Evolutionary conservation across 2,113 vertebrate species (phyloP), one percentile per base, ranked within the genome.

Genomic region (Pseudorhombus dupliciocellatus): DNA sequence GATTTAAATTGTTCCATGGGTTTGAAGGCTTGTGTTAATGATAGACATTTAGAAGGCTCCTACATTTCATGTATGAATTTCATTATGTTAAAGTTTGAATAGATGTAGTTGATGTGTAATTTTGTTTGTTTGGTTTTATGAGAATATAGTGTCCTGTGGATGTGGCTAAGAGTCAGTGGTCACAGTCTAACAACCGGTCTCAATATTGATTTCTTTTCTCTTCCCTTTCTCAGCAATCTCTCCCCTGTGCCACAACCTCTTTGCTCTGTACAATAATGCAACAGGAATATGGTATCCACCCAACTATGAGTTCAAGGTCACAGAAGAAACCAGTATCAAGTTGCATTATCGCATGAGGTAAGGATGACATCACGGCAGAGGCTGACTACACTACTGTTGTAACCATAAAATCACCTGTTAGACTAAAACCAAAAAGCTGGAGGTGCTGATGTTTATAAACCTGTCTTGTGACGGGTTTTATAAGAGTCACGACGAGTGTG

Each of bases 261-360:
- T 98, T 79, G 94, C 94, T 0, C 90, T 99, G 18, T 99, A 96
- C 2, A 91, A 97, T 10, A 96, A 98, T 83, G 89, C 54, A 44
- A 92, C 77, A 37, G 86, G 65, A 24, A 91, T 95, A 14, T 99
- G 98, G 98, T 97, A 95, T 37, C 93, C 97, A 0, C 97, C 98
- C 2, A 98, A 96, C 89, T 92, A 90, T 42, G 73, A 93, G 70
- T 96, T 99, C 87, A 94, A 95, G 12, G 83, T 98, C 11, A 94
- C 96, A 0, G 94, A 96, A 1, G 94, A 95, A 73, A 94, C 91
- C 6, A 92, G 90, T 7, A 83, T 95, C 70, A 94, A 92, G 73
- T 88, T 99, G 56, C 93, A 97, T 68, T 99, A 97, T 73, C 96
- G 98, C 18, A 98, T 99, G 95, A 97, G 97, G 98, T 99, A 91